Percentiles rank a stretch among this genome's conserved stretches.
phyloP scores from a whole-genome alignment of 2,113 vertebrate genomes.

The Opisthocomus hoazin region DNA sequence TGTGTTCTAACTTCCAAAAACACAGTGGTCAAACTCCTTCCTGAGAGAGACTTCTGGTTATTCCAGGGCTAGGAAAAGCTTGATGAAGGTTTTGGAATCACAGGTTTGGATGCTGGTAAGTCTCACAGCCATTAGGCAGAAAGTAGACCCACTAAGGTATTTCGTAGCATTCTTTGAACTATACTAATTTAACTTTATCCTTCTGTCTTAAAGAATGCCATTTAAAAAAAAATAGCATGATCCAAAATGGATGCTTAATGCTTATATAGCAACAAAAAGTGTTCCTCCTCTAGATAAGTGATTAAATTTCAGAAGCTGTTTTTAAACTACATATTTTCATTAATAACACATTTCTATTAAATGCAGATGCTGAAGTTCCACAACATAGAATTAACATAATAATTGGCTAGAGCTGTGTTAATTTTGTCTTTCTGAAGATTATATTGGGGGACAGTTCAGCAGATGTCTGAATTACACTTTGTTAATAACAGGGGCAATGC shows the following conservation, averaged over 20 bases:
- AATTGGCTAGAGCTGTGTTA: neutral
- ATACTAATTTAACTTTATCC: neutral
- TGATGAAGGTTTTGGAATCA: neutral
- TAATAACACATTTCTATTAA: neutral
- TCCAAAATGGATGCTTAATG: neutral
- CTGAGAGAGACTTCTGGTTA: neutral
- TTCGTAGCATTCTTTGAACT: neutral
- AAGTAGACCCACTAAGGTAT: neutral
- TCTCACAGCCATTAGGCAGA: neutral
- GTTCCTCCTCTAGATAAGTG: neutral
- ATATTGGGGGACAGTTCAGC: conserved; percentile 19
- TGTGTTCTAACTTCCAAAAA: neutral
- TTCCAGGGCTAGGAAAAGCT: neutral
- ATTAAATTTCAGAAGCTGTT: neutral
- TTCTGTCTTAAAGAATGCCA: neutral
- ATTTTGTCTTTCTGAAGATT: conserved; percentile 26
- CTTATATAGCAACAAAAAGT: neutral
- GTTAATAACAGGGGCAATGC: conserved; percentile 27
- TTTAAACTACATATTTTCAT: neutral
- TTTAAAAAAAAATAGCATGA: neutral
- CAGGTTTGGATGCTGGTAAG: neutral
- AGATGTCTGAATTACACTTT: conserved; percentile 58
- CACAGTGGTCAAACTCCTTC: neutral
- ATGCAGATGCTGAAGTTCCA: neutral
- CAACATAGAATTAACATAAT: neutral